Evolutionary conservation across 2,113 vertebrate species (phyloP).

Genomic region (Myrmecobius fasciatus): DNA sequence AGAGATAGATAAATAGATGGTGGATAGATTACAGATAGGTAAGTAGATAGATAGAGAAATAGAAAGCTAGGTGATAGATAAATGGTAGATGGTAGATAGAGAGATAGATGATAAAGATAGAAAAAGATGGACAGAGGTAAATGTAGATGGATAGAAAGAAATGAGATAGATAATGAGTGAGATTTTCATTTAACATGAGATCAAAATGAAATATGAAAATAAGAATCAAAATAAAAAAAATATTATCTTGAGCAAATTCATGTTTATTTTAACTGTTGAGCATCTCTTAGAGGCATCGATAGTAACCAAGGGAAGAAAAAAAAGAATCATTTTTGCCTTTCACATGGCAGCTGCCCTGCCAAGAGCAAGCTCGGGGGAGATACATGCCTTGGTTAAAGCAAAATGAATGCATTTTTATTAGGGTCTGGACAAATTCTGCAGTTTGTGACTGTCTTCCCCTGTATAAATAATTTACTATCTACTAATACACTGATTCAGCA

Average conservation of each 20-base stretch:
- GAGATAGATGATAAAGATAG: neutral
- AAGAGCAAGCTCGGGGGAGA: constrained; percentile 50
- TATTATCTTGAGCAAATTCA: neutral
- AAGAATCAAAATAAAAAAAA: neutral
- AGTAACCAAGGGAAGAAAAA: constrained; percentile 12
- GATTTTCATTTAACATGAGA: constrained; percentile 23
- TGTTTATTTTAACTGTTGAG: constrained; percentile 22
- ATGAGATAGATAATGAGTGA: too few relatives aligned
- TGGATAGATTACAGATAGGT: too few relatives aligned
- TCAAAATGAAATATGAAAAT: neutral
- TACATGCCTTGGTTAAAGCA: constrained; percentile 19
- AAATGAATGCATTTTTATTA: constrained; percentile 23
- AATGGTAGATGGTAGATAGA: neutral
- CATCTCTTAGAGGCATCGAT: constrained; percentile 4
- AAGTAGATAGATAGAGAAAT: too few relatives aligned
- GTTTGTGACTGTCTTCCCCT: constrained; percentile 38
- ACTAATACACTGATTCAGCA: constrained; percentile 28
- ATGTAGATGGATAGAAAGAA: neutral
- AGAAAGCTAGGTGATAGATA: neutral
- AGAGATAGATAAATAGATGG: neutral
- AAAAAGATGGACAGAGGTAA: too few relatives aligned
- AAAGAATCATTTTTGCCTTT: neutral
- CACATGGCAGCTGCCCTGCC: constrained; percentile 37
- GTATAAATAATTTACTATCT: constrained; percentile 64
- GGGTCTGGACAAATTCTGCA: neutral